Evolutionary conservation across 2,797 vertebrate genomes (phyloP).

Genomic region (Betta splendens): DNA sequence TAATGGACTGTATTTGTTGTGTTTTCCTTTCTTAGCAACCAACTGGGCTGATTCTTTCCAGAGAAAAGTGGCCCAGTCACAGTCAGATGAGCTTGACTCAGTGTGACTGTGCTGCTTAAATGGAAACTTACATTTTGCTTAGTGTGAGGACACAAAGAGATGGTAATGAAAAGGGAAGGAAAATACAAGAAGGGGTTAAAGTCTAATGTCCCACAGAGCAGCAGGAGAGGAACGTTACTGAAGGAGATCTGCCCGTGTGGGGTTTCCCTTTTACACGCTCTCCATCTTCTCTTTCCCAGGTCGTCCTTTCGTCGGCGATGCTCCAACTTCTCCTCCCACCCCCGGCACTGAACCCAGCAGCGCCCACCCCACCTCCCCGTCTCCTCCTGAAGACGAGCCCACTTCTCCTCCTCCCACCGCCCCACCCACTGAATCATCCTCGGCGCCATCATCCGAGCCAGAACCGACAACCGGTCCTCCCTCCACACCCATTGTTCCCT

Average conservation of each 20-base stretch:
- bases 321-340: slow-evolving; percentile 42
- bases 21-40: slow-evolving; percentile 71
- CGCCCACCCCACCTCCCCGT: slow-evolving; percentile 25
- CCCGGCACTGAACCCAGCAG: slow-evolving; percentile 5
- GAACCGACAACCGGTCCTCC: slow-evolving; percentile 59
- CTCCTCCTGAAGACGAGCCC: slow-evolving; percentile 43
- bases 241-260: neutral
- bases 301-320: slow-evolving; percentile 48
- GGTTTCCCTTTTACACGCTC: neutral
- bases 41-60: slow-evolving; percentile 40
- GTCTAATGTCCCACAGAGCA: slow-evolving; percentile 8
- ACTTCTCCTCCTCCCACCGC: slow-evolving; percentile 16
- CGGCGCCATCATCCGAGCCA: slow-evolving; percentile 68
- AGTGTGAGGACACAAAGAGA: slow-evolving; percentile 29
- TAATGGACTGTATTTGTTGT: slow-evolving; percentile 49
- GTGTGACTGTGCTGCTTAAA: slow-evolving; percentile 19
- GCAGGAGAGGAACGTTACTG: too few relatives aligned
- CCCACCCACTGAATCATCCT: slow-evolving; percentile 54
- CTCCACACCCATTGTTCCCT: slow-evolving; percentile 68
- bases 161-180: neutral
- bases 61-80: slow-evolving; percentile 26
- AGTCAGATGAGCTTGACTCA: slow-evolving; percentile 12
- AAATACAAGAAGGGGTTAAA: slow-evolving; percentile 6
- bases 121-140: slow-evolving; percentile 53
- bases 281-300: slow-evolving; percentile 39